Evolutionary conservation across 1,140 invertebrate genomes (phyloP), one percentile per base, ranked within the genome.

Genomic region (Achatina immaculata): DNA sequence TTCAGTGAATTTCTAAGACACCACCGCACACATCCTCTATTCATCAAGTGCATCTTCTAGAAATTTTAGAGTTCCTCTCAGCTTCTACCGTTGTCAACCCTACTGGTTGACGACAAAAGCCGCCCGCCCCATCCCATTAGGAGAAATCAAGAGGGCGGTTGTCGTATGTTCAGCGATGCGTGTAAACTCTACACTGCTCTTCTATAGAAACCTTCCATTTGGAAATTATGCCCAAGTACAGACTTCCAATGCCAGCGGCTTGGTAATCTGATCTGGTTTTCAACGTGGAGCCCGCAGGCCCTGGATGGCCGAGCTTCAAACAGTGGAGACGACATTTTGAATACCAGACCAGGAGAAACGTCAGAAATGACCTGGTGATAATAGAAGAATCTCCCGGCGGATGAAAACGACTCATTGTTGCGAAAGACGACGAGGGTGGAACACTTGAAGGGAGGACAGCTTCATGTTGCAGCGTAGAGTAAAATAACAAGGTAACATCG

Each of bases 221-320:
- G 28, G 14, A 66, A 66, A 66, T 66, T 14, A 66, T 66, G 36
- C 4, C 36, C 36, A 1, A 7, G 36, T 34, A 38, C 16, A 66
- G 28, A 38, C 28, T 66, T 7, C n/a, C 65, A 66, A 4, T 66
- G 36, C 65, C 36, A 3, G 14, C 14, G 65, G 31, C 28, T 66
- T 66, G 9, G 65, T 66, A 66, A 66, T n/a, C 65, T 66, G 65
- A 66, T 66, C 28, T 66, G 65, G 28, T n/a, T 11, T n/a, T 38
- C 65, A 3, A 14, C 1, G 7, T 16, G 31, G n/a, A 66, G 14
- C 7, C n/a, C 28, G 2, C 24, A 31, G 65, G 4, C 28, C 2
- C 21, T 16, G 16, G 48, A 11, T 1, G 34, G 65, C 4, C 14
- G n/a, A 66, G 36, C 65, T 66, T 38, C 31, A 66, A 14, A 38